Evolutionary conservation across 2,797 vertebrate species (phyloP).

Genomic region (Anguilla megastoma): DNA sequence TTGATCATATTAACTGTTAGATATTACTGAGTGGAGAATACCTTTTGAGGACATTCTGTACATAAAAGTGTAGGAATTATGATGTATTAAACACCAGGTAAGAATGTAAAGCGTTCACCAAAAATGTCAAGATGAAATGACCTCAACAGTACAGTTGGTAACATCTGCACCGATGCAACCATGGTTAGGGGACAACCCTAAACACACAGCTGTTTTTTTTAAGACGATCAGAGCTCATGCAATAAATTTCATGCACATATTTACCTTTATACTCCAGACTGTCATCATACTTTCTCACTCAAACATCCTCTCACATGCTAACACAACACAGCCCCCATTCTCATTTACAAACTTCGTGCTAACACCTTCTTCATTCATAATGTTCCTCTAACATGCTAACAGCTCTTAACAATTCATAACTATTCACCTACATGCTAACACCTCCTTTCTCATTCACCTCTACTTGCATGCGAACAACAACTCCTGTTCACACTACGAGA

Average conservation of each 20-base stretch:
- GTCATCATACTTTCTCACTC: background rate
- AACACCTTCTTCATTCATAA: background rate
- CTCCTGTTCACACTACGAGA: background rate
- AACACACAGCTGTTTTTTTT: background rate
- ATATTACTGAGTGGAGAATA: background rate
- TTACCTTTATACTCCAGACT: background rate
- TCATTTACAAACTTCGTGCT: background rate
- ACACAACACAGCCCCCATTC: background rate
- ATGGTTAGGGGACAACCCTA: background rate
- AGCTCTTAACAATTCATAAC: background rate
- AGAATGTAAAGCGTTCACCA: background rate
- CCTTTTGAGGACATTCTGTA: background rate
- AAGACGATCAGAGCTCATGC: background rate
- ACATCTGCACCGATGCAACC: background rate
- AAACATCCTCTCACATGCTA: background rate
- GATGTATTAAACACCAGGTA: background rate
- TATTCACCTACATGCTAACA: background rate
- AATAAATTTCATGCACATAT: background rate
- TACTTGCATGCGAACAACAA: background rate
- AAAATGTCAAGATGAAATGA: background rate
- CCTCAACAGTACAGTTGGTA: background rate
- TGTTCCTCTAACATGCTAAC: background rate
- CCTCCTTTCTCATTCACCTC: background rate
- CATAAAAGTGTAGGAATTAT: background rate
- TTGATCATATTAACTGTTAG: background rate